These are phyloP conservation scores for Drosophila kurseongensis DNA, from an alignment of 1,140 invertebrate species.

Conservation along the genomic window DNA sequence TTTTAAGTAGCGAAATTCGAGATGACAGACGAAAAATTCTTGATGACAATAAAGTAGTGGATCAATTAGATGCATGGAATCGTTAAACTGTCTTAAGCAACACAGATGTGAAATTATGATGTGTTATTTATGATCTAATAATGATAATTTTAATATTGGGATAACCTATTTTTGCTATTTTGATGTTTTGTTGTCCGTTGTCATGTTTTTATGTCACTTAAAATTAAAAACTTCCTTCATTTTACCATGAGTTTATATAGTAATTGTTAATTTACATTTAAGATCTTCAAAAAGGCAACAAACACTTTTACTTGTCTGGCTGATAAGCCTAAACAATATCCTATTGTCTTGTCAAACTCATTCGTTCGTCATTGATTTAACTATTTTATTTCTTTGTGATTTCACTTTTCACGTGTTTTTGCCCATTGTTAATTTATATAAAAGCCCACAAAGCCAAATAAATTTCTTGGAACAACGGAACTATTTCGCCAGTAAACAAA, in stretches of 20 bases:
- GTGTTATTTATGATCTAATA: neutral
- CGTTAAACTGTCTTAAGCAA: neutral
- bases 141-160: conserved; percentile 18
- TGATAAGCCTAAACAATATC: neutral
- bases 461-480: conserved; percentile 36
- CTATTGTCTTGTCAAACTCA: conserved; percentile 15
- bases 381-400: conserved; percentile 33
- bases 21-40: conserved; percentile 1
- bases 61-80: conserved; percentile 23
- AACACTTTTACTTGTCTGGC: conserved; percentile 21
- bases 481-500: conserved; percentile 11
- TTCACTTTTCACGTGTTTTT: conserved; percentile 32
- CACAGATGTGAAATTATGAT: neutral
- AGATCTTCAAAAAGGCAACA: neutral
- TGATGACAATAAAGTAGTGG: conserved; percentile 1
- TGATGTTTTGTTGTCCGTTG: neutral
- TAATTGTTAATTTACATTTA: no score
- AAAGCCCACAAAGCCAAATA: conserved; percentile 21
- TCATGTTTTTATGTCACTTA: neutral
- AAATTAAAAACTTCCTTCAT: no score
- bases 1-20: conserved; percentile 35
- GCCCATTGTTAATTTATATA: conserved; percentile 15
- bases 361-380: conserved; percentile 9
- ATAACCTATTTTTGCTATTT: conserved; percentile 6
- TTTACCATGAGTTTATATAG: no score